phyloP scores from a whole-genome alignment of 2,797 vertebrate species.

The Eidolon dupreanum region DNA sequence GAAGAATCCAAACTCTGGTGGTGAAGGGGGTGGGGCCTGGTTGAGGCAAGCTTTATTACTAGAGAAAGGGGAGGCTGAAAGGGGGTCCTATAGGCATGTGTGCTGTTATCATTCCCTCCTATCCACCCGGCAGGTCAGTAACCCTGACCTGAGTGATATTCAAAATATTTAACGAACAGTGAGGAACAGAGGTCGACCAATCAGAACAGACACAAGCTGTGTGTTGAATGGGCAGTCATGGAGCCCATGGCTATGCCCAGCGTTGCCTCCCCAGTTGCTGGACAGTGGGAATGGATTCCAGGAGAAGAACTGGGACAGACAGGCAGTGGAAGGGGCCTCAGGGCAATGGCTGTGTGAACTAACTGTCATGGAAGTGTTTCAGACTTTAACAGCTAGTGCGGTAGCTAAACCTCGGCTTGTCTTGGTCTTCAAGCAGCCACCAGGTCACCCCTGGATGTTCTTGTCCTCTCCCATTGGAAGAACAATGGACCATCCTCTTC shows the following conservation, averaged over 20 bases:
- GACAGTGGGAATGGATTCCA: not conserved
- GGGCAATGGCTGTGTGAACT: not conserved
- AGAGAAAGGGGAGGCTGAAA: not conserved
- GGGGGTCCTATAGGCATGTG: slow-evolving; percentile 13
- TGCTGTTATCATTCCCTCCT: slow-evolving; percentile 52
- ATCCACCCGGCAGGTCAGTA: slow-evolving; percentile 55
- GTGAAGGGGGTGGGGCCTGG: slow-evolving; percentile 21
- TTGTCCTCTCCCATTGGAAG: not conserved
- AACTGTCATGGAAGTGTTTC: not conserved
- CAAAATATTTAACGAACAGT: slow-evolving; percentile 49
- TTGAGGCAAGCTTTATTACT: not conserved
- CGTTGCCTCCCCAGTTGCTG: not conserved
- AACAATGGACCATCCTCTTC: not conserved
- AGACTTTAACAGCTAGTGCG: not conserved
- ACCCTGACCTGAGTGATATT: slow-evolving; percentile 45
- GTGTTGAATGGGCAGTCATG: not conserved
- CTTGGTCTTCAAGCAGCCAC: not conserved
- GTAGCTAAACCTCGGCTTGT: not conserved
- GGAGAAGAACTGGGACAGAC: not conserved
- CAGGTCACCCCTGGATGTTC: not conserved
- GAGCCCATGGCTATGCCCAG: not conserved
- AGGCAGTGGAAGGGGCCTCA: not conserved
- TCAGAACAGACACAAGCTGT: not conserved
- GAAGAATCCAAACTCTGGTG: slow-evolving; percentile 57
- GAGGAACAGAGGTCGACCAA: slow-evolving; percentile 37